A percentile compares a stretch with the other conserved stretches of the same genome.
These are phyloP conservation scores for Ricordea florida DNA, from an alignment of 92 coral and sea anemone species.

Conservation along the genomic window DNA sequence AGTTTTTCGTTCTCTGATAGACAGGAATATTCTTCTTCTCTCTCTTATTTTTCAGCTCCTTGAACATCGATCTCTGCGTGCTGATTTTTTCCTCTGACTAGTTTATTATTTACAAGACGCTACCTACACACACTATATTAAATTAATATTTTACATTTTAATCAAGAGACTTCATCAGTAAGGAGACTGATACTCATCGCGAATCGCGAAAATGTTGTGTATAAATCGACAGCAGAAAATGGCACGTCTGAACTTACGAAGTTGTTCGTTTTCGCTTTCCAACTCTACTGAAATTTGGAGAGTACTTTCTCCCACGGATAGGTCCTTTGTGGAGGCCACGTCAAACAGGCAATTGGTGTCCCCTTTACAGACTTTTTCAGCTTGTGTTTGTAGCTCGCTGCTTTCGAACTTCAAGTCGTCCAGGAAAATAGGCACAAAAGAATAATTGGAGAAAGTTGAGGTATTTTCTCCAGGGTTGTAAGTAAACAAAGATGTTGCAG, in stretches of 20 bases:
- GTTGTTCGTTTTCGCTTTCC: constrained; percentile 11
- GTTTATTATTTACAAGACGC: too few species aligned
- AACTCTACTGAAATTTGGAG: constrained; percentile 35
- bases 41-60: too few species aligned
- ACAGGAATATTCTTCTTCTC: too few species aligned
- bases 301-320: constrained; percentile 64
- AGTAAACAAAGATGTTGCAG: constrained; percentile 58
- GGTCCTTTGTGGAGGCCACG: constrained; percentile 70
- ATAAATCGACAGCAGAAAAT: neutral
- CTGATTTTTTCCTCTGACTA: too few species aligned
- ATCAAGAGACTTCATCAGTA: too few species aligned
- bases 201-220: too few species aligned
- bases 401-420: constrained; percentile 57
- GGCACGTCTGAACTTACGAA: constrained; percentile 24
- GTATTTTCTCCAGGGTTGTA: constrained; percentile 57
- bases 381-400: constrained; percentile 29
- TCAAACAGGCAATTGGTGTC: constrained; percentile 75
- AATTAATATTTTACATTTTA: too few species aligned
- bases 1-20: too few species aligned
- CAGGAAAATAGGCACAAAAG: constrained; percentile 71
- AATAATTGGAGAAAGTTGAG: constrained; percentile 28
- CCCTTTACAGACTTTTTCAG: constrained; percentile 51
- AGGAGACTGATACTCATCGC: too few species aligned
- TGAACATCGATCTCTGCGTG: too few species aligned
- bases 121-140: too few species aligned